Base-by-base conservation (phyloP, 1,140 invertebrate genomes). In the Ceratosolen fusciceps region DNA sequence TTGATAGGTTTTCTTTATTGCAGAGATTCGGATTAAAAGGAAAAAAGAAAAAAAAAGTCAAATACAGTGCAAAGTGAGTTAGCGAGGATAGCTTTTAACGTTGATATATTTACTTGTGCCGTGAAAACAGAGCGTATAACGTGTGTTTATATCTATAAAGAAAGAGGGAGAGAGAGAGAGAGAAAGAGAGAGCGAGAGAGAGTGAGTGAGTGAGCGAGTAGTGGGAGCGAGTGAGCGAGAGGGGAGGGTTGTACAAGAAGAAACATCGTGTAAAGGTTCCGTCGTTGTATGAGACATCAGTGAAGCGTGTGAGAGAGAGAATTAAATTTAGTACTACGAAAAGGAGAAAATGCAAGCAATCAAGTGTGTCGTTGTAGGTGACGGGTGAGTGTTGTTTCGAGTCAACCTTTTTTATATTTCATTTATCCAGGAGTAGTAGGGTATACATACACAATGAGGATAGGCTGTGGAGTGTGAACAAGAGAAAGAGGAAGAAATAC, bases 311-410 rank as follows among this genome's bases (percentile, higher is more conserved):
- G 56, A 74, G 73, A 1, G 58, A 60, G 58, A 54, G n/a, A 62
- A 62, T 29, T n/a, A 26, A 26, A 39, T 31, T 47, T 26, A 24
- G 31, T 74, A 19, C 37, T 10, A 24, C 4, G 72, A 58, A 39
- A 54, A 58, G 26, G 52, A n/a, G 29, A 76, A 54, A 82, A 97
- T 98, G 96, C 96, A 97, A 90, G 96, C 96, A 74, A 98, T 98
- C 87, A 98, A 98, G 91, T 98, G 97, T 93, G 97, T 98, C 84
- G 96, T 98, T 82, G 96, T 98, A 82, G 96, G 96, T 80, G 97
- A 98, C 90, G 96, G 96, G 95, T 96, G 91, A 93, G 94, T 94
- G 71, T 39, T 58, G 3, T 34, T n/a, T 19, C 21, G 4, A 21
- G 8, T 56, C 24, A 29, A 26, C 52, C 43, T 19, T 49, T 49